Evolutionary conservation across 2,797 vertebrate genomes (phyloP).

Genomic region (Telmatherina bonti): DNA sequence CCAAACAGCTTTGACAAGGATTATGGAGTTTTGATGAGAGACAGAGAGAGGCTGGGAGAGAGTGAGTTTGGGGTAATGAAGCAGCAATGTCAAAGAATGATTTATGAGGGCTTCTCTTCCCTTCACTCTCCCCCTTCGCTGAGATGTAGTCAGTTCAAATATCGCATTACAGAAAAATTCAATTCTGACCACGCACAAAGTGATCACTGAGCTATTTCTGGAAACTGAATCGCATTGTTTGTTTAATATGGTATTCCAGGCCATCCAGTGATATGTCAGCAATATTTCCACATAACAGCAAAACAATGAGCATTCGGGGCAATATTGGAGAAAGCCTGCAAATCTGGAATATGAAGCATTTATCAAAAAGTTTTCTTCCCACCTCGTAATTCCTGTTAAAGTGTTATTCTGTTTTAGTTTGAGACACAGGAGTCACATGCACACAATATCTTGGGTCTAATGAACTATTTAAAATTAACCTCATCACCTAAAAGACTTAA

Average conservation of each 20-base stretch:
- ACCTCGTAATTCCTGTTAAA: background rate
- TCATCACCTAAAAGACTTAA: slow-evolving; percentile 15
- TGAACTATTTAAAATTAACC: slow-evolving; percentile 48
- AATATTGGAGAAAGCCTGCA: slow-evolving; percentile 30
- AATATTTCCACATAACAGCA: slow-evolving; percentile 57
- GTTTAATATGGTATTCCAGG: slow-evolving; percentile 60
- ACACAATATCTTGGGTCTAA: slow-evolving; percentile 48
- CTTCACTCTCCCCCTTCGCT: slow-evolving; percentile 55
- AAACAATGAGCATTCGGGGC: slow-evolving; percentile 43
- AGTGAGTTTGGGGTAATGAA: slow-evolving; percentile 80
- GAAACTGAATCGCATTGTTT: slow-evolving; percentile 72
- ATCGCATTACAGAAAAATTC: slow-evolving; percentile 66
- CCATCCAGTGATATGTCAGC: slow-evolving; percentile 61
- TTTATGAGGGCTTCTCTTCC: slow-evolving; percentile 70
- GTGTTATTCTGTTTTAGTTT: slow-evolving; percentile 32
- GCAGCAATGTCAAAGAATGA: slow-evolving; percentile 77
- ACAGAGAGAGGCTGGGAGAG: slow-evolving; percentile 65
- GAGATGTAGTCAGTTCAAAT: slow-evolving; percentile 64
- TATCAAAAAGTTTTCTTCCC: slow-evolving; percentile 25
- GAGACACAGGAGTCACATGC: slow-evolving; percentile 35
- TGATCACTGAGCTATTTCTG: slow-evolving; percentile 73
- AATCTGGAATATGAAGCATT: slow-evolving; percentile 34
- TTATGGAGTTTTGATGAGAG: slow-evolving; percentile 78
- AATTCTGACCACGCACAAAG: slow-evolving; percentile 67
- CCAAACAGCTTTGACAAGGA: slow-evolving; percentile 77